phyloP scores from a whole-genome alignment of 2,888 invertebrate genomes.

The Gordius sp. region DNA sequence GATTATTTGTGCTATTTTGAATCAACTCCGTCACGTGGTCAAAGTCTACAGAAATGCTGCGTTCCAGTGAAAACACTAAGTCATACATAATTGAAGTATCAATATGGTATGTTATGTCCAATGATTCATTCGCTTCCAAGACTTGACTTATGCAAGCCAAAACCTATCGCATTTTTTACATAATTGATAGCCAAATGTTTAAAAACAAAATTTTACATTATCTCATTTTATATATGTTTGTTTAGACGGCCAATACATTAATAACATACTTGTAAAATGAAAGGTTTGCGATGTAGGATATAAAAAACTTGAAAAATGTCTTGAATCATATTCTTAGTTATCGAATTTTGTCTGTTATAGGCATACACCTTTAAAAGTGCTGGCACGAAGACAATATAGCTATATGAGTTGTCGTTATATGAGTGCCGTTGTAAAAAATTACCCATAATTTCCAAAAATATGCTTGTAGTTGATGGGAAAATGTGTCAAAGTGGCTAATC shows the following conservation, averaged over 20 bases:
- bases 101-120: not conserved
- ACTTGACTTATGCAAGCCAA: not conserved
- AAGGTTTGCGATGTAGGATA: not conserved
- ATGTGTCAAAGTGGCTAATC: not conserved
- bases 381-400: slow-evolving; percentile 1
- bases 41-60: not conserved
- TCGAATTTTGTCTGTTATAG: not conserved
- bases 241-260: too few relatives aligned
- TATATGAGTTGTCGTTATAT: not conserved
- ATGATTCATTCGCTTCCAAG: not conserved
- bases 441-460: slow-evolving; percentile 14
- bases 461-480: not conserved
- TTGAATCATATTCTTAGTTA: not conserved
- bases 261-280: not conserved
- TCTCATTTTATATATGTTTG: not conserved
- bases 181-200: not conserved
- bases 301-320: not conserved
- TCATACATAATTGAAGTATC: slow-evolving; percentile 4
- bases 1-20: not conserved
- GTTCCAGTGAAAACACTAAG: not conserved
- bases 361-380: not conserved
- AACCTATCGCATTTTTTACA: not conserved
- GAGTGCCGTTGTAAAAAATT: not conserved
- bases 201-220: not conserved
- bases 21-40: not conserved